A percentile compares a stretch with the other conserved stretches of the same genome.
Conservation (phyloP, 1,140 invertebrate genomes). For the Stratiolaelaps scimitus region DNA sequence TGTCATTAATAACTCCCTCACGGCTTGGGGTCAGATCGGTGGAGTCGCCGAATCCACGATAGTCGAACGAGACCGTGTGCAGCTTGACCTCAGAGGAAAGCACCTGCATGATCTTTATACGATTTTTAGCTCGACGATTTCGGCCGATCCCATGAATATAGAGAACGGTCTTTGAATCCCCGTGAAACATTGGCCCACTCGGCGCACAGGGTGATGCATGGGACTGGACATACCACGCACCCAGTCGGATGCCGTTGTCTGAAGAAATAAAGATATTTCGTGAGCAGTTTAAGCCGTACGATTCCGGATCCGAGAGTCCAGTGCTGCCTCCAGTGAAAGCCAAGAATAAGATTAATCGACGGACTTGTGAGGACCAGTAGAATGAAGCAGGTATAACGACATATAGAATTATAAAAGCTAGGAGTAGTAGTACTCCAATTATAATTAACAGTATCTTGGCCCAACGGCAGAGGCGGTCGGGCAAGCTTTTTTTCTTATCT, state of each 20-base stretch:
- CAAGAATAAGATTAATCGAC: background rate
- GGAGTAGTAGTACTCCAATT: no score
- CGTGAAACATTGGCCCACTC: conserved; percentile 9
- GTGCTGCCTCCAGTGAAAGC: background rate
- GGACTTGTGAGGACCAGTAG: background rate
- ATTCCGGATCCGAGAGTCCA: conserved; percentile 32
- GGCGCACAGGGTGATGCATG: background rate
- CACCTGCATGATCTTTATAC: conserved; percentile 27
- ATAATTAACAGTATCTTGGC: no score
- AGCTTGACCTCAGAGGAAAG: background rate
- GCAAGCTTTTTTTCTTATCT: no score
- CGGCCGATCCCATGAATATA: conserved; percentile 30
- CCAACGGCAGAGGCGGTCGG: no score
- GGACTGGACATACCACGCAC: conserved; percentile 31
- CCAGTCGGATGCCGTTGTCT: conserved; percentile 26
- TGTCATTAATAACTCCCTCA: conserved; percentile 30
- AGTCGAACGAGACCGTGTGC: conserved; percentile 30
- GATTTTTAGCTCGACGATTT: conserved; percentile 26
- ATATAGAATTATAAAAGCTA: no score
- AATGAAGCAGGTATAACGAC: background rate
- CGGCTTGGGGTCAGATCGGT: conserved; percentile 10
- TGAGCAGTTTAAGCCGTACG: conserved; percentile 32
- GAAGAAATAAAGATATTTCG: conserved; percentile 13
- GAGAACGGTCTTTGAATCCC: conserved; percentile 20
- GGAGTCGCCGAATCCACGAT: conserved; percentile 32